phyloP scores from a whole-genome alignment of 2,888 invertebrate species.

The Cataglyphis cursor region DNA sequence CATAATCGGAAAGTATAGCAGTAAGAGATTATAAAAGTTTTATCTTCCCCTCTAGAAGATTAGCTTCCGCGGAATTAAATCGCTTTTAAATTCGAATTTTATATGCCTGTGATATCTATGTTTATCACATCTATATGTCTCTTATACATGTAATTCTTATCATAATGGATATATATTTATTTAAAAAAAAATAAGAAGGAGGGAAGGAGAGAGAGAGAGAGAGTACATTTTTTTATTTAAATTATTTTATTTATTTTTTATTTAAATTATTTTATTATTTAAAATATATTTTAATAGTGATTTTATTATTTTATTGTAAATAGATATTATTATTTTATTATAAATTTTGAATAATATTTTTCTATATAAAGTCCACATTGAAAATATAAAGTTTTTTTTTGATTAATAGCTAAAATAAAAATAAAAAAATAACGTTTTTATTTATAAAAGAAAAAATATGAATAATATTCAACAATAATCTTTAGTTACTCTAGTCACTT shows the following conservation, averaged over 20 bases:
- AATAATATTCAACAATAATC: background rate
- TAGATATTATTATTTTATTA: constrained; percentile 1
- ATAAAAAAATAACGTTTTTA: background rate
- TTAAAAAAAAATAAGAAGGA: background rate
- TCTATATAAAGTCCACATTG: background rate
- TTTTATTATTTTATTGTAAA: background rate
- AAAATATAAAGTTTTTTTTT: background rate
- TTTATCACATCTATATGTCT: constrained; percentile 25
- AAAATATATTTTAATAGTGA: background rate
- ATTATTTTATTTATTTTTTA: background rate
- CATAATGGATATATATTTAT: background rate
- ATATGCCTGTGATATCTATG: background rate
- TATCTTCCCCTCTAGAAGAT: constrained; percentile 12
- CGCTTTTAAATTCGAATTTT: constrained; percentile 5
- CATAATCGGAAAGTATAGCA: constrained; percentile 16
- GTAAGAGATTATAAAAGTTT: constrained; percentile 19
- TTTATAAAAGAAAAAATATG: background rate
- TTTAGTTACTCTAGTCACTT: background rate
- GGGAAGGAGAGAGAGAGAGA: background rate
- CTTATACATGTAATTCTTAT: background rate
- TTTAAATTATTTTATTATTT: background rate
- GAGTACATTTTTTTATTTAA: background rate
- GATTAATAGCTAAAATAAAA: background rate
- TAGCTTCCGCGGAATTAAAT: constrained; percentile 18
- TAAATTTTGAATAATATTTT: background rate